Evolutionary conservation across 2,888 invertebrate species (phyloP), one percentile per base, ranked within the genome.

Genomic region (Chloroclysta siterata): DNA sequence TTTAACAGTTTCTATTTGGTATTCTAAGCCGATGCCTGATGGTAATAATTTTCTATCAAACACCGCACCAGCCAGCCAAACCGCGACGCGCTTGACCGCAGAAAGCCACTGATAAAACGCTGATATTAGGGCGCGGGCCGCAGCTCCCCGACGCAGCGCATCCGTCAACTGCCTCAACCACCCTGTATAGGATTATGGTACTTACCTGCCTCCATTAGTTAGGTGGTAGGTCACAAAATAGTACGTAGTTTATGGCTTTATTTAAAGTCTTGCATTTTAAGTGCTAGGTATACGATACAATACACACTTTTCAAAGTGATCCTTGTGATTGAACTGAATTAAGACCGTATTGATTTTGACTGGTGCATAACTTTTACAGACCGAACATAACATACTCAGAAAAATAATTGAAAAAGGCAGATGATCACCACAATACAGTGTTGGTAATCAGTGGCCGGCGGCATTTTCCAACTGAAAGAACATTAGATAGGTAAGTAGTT

Each of bases 61-160:
- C 53, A 44, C 29, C 56, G 56, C 61, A 50, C 29, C 48, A 15
- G 56, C 58, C 60, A 54, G 71, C 67, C 62, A 69, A 69, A 70
- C 66, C 69, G 59, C 68, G 60, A 42, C 29, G 36, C 42, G 62
- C 70, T 72, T 70, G 76, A 78, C 81, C 83, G 78, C 84, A 78
- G 51, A 76, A 72, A 65, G 81, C 80, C 87, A 83, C 86, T 91
- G 92, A 92, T 89, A 90, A 89, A 92, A 89, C 85, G 88, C 75
- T 80, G 84, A 88, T 90, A 90, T 91, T 90, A 92, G 83, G 81
- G 83, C 78, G 83, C 81, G 77, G 77, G 53, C 82, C 80, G 79
- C 81, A 78, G 66, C 72, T 65, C 76, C 73, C 78, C 13, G 75
- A 63, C 78, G 76, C 79, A 77, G 60, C 75, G 72, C 81, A 82